Base-by-base conservation (phyloP, 30 jellyfish, hydroid and myxozoan genomes). In the Nemopilema nomurai region DNA sequence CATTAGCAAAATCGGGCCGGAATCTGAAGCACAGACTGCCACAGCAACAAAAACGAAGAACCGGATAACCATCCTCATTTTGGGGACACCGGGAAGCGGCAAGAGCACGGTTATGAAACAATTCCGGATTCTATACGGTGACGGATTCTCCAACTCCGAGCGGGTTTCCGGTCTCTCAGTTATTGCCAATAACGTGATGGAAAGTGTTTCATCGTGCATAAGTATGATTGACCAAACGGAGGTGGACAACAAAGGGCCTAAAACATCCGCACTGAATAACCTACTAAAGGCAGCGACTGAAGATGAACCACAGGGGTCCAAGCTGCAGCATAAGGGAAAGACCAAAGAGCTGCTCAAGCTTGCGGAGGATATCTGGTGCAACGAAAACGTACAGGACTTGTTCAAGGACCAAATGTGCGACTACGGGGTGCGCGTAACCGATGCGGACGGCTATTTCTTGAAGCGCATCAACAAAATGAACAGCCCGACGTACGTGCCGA, bases 1-100 rank as follows among this genome's bases (percentile, higher is more conserved):
- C 28, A 62, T 80, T 28, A 80, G 90, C 63, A 80, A 80, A 80
- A 80, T 80, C 20, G 82, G 90, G 1, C 90, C 90, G 19, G 90
- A 80, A 57, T 31, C 90, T 23, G 90, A 80, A 6, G 73, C 62
- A 9, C 82, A 80, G 32, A 50, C 22, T 24, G 18, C 65, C 18
- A 31, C 82, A 57, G 49, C 88, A 28, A 69, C 82, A 21, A 80
- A 80, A 68, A 68, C 72, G 4, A 68, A 80, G 67, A 80, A 69
- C 74, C 31, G 90, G 52, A 67, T 80, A 41, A 66, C 90, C 17
- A 80, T 80, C 6, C 81, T 80, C 8, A 67, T 80, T 49, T 73
- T 80, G 29, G 90, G 90, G 1, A 80, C 90, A 18, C 90, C 90
- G 9, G 79, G 82, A 9, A 80, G 90, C 41, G 90, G 90, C 63